Conservation (phyloP, 2,888 invertebrate genomes). For the Drosophila birchii region DNA sequence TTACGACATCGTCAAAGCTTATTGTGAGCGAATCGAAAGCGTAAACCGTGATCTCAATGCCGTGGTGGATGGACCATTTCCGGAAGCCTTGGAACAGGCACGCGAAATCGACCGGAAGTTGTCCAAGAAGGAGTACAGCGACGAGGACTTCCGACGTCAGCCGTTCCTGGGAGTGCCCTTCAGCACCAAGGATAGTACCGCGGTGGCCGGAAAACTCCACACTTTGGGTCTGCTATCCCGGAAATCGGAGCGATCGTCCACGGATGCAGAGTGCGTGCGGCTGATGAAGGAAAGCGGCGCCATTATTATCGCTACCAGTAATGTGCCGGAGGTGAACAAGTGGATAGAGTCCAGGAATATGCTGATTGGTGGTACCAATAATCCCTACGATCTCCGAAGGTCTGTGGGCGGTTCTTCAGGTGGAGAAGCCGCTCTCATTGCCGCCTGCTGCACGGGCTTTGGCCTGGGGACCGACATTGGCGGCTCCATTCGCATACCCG, state of each 20-base stretch:
- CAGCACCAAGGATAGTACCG: slow-evolving; percentile 95
- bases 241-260: slow-evolving; percentile 87
- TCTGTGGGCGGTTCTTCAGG: slow-evolving; percentile 97
- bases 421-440: slow-evolving; percentile 91
- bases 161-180: slow-evolving; percentile 96
- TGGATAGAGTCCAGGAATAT: slow-evolving; percentile 96
- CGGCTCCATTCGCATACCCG: slow-evolving; percentile 96
- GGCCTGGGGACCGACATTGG: slow-evolving; percentile 97
- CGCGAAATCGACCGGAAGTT: slow-evolving; percentile 89
- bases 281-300: slow-evolving; percentile 92
- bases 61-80: slow-evolving; percentile 92
- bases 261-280: slow-evolving; percentile 92
- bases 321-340: slow-evolving; percentile 96
- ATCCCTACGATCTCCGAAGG: slow-evolving; percentile 94
- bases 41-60: slow-evolving; percentile 91
- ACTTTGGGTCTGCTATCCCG: slow-evolving; percentile 89
- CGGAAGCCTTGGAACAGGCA: slow-evolving; percentile 92
- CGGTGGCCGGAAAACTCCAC: slow-evolving; percentile 89
- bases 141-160: slow-evolving; percentile 88
- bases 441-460: slow-evolving; percentile 92
- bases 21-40: slow-evolving; percentile 91
- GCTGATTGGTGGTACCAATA: slow-evolving; percentile 94
- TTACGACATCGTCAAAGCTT: slow-evolving; percentile 89
- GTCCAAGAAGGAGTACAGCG: slow-evolving; percentile 86
- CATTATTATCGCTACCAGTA: slow-evolving; percentile 94